Base-by-base conservation (phyloP, 2,888 invertebrate genomes). In the Periphyllus acericola region DNA sequence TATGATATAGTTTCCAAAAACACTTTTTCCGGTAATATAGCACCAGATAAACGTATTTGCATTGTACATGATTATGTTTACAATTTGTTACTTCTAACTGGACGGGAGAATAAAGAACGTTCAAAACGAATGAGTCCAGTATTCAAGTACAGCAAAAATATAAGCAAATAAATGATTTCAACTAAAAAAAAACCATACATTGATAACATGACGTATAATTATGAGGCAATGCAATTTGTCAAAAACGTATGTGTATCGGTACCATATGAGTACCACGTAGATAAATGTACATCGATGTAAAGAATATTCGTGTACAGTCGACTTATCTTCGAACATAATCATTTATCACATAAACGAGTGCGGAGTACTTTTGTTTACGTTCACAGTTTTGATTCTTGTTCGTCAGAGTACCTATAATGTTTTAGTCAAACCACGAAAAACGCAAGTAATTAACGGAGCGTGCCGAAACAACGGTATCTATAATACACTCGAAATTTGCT, bases 381-480 rank as follows among this genome's bases (percentile, higher is more conserved):
- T 4, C 14, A 17, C 21, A 55, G 2, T 55, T 60, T 60, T 60
- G 0, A 60, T 60, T 25, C 3, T 25, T 21, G 21, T 60, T 60
- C 60, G 60, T 60, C 25, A 25, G 60, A 60, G 0, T 80, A n/a
- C n/a, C n/a, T n/a, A 71, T 32, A 46, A 14, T 32, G 40, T 17
- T 75, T 68, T n/a, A n/a, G n/a, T n/a, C n/a, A n/a, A 52, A 84
- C 84, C 76, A 14, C 46, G 11, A 8, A n/a, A 78, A 85, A 78
- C 74, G 40, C 29, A 74, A 74, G 55, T 72, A 87, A 74, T 81
- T 81, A 87, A 81, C 80, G 87, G 81, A 81, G 74, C 87, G 29
- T 87, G 75, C 29, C 34, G 40, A 81, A 5, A 81, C 72, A 87
- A 87, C 80, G 80, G 80, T 74, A 81, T 40, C 32, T 74, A 11